These are phyloP conservation scores for Drosophila pachea DNA, from an alignment of 1,140 invertebrate genomes.

Conservation along the genomic window DNA sequence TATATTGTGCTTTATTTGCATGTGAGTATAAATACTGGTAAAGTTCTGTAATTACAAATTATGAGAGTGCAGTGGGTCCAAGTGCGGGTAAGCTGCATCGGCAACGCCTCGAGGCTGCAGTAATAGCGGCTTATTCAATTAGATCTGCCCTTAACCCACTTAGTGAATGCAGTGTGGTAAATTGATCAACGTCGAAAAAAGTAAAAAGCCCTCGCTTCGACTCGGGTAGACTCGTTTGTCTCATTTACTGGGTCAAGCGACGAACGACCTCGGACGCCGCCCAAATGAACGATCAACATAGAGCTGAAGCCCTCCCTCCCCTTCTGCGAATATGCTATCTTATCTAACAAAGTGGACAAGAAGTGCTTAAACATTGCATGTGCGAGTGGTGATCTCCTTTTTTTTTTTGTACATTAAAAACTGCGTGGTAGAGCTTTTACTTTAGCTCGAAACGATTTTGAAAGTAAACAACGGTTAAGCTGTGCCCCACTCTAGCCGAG, in stretches of 20 bases:
- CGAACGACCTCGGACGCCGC: conserved; percentile 27
- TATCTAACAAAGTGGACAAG: conserved; percentile 25
- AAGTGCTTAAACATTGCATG: conserved; percentile 32
- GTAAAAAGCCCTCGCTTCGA: neutral
- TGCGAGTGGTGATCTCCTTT: conserved; percentile 24
- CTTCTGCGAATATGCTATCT: conserved; percentile 22
- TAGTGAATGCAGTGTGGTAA: conserved; percentile 27
- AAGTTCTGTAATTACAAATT: neutral
- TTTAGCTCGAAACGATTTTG: conserved; percentile 31
- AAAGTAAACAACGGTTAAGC: conserved; percentile 25
- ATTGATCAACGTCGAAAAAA: conserved; percentile 25
- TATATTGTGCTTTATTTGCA: conserved; percentile 37
- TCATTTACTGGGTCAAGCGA: conserved; percentile 44
- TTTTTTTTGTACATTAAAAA: conserved; percentile 7
- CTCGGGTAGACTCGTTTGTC: neutral
- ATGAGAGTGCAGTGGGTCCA: neutral
- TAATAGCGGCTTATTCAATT: conserved; percentile 15
- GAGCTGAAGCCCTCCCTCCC: neutral
- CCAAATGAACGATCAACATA: conserved; percentile 15
- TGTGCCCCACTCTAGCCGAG: neutral
- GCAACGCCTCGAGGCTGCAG: conserved; percentile 19
- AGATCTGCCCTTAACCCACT: conserved; percentile 46
- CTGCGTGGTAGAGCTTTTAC: conserved; percentile 48
- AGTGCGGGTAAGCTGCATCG: conserved; percentile 7
- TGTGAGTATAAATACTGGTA: conserved; percentile 29